Percentiles rank a stretch among this genome's conserved stretches.
phyloP scores from a whole-genome alignment of 1,140 invertebrate species.

The Lysiphlebus fabarum region DNA sequence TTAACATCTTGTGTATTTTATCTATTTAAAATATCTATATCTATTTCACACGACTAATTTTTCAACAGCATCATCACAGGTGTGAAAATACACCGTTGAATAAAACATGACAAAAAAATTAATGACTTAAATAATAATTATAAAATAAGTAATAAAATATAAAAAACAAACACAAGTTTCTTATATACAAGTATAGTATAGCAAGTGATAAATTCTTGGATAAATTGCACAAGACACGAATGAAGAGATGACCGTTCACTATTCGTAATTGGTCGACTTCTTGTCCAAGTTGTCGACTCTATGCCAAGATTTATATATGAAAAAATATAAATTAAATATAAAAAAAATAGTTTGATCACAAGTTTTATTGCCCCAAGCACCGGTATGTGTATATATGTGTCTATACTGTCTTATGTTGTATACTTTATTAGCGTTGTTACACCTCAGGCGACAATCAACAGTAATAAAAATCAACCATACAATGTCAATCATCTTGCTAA shows the following conservation, averaged over 20 bases:
- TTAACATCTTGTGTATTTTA: slow-evolving; percentile 9
- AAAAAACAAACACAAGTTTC: slow-evolving; percentile 22
- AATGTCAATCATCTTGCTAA: not conserved
- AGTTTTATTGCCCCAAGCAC: not conserved
- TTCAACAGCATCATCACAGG: too few relatives aligned
- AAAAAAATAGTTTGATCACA: not conserved
- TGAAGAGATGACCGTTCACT: slow-evolving; percentile 32
- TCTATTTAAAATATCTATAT: not conserved
- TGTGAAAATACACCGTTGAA: too few relatives aligned
- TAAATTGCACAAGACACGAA: slow-evolving; percentile 14
- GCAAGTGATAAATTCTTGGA: slow-evolving; percentile 17
- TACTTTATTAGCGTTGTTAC: not conserved
- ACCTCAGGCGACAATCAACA: slow-evolving; percentile 2
- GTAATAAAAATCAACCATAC: slow-evolving; percentile 1
- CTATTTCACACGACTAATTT: too few relatives aligned
- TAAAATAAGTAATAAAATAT: too few relatives aligned
- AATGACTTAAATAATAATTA: too few relatives aligned
- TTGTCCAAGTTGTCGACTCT: slow-evolving; percentile 35
- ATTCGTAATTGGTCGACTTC: slow-evolving; percentile 41
- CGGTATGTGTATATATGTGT: not conserved
- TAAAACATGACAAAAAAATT: too few relatives aligned
- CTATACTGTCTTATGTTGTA: not conserved
- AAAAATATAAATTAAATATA: too few relatives aligned
- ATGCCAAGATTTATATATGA: slow-evolving; percentile 21
- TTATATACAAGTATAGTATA: too few relatives aligned